Conservation (phyloP, 2,888 invertebrate species). For the Stenurella melanura region DNA sequence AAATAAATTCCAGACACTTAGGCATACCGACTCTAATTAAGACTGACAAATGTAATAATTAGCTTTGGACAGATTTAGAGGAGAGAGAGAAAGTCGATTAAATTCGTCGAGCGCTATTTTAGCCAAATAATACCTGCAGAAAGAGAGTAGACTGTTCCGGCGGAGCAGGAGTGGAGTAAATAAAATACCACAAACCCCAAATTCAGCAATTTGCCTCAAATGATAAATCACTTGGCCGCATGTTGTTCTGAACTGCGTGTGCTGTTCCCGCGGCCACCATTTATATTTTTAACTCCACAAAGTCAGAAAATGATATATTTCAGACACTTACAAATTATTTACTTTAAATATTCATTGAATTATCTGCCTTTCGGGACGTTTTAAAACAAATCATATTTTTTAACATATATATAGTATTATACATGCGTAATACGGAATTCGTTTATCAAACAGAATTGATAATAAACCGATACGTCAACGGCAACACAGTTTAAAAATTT, state of each 20-base stretch:
- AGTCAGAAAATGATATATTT: constrained; percentile 67
- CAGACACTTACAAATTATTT: constrained; percentile 59
- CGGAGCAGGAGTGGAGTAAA: constrained; percentile 63
- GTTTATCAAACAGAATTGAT: constrained; percentile 35
- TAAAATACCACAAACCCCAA: constrained; percentile 72
- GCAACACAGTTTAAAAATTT: constrained; percentile 3
- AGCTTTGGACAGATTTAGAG: constrained; percentile 58
- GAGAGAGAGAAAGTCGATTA: constrained; percentile 42
- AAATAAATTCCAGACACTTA: constrained; percentile 42
- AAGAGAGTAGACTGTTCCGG: constrained; percentile 34
- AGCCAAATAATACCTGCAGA: constrained; percentile 49
- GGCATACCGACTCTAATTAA: constrained; percentile 56
- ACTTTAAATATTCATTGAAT: constrained; percentile 44
- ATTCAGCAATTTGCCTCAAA: constrained; percentile 73
- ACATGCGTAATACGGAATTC: constrained; percentile 9
- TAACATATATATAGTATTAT: constrained; percentile 14
- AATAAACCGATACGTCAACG: constrained; percentile 15
- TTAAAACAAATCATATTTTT: constrained; percentile 23
- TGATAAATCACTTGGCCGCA: constrained; percentile 73
- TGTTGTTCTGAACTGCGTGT: constrained; percentile 68
- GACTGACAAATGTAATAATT: constrained; percentile 64
- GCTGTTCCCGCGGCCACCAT: constrained; percentile 64
- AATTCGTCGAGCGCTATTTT: constrained; percentile 41
- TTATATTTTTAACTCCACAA: constrained; percentile 67
- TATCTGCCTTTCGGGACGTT: constrained; percentile 33